phyloP scores from a whole-genome alignment of 2,888 invertebrate genomes.

The Copidosoma aretas region DNA sequence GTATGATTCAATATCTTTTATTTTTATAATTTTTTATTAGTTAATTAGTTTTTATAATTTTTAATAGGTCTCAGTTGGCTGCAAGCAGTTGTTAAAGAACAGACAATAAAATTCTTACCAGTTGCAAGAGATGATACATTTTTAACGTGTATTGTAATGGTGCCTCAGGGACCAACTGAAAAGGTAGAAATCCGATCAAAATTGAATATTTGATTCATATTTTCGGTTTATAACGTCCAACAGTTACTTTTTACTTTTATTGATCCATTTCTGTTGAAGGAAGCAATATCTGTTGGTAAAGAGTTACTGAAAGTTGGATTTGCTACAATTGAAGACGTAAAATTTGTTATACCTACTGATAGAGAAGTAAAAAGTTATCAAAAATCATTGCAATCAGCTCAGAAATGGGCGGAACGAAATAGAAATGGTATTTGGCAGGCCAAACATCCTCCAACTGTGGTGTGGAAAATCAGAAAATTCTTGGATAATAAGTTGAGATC shows the following conservation, averaged over 20 bases:
- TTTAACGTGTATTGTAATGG: constrained; percentile 62
- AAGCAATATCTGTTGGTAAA: constrained; percentile 65
- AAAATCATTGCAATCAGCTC: constrained; percentile 60
- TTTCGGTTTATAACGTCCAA: constrained; percentile 1
- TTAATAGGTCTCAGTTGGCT: constrained; percentile 67
- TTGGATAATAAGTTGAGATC: constrained; percentile 47
- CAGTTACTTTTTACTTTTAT: constrained; percentile 7
- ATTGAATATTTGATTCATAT: constrained; percentile 11
- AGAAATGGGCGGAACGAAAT: constrained; percentile 62
- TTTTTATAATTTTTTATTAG: constrained; percentile 10
- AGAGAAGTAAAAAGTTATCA: constrained; percentile 59
- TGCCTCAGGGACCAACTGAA: constrained; percentile 56
- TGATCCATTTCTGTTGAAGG: constrained; percentile 46
- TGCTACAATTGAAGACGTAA: constrained; percentile 46
- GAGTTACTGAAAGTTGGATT: constrained; percentile 64
- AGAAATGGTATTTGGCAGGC: constrained; percentile 65
- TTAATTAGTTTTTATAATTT: constrained; percentile 16
- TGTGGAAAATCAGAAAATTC: constrained; percentile 52
- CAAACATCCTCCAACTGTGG: constrained; percentile 57
- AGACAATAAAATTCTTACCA: constrained; percentile 65
- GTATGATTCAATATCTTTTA: constrained; percentile 46
- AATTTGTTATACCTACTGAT: constrained; percentile 51
- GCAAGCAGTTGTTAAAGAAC: constrained; percentile 66
- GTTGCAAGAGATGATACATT: constrained; percentile 60
- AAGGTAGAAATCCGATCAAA: constrained; percentile 46